Base-by-base conservation (phyloP, 2,113 vertebrate genomes). In the Hippocampus barbouri region DNA sequence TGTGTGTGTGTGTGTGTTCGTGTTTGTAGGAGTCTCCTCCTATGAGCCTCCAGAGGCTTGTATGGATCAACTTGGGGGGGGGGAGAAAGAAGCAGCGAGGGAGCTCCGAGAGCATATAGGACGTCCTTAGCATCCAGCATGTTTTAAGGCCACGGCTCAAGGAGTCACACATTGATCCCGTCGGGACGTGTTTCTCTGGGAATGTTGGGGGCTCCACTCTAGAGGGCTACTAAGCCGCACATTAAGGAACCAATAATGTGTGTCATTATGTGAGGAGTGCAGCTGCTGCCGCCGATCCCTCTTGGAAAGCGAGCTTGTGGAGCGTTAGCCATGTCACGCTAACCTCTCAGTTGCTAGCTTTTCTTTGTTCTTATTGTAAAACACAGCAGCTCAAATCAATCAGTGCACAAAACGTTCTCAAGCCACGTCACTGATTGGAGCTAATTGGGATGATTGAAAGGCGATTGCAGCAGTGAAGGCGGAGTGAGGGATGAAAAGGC, bases 371-470 rank as follows among this genome's bases (percentile, higher is more conserved):
- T 34, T 2, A 60, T 59, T 80, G 76, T 65, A 27, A 86, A 85
- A 83, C 79, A 60, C 83, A 78, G 81, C 79, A 76, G 66, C 70
- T 84, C 83, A 77, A 71, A 83, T 85, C 83, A 87, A 89, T 84
- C 85, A 85, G 83, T 83, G 85, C 82, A 86, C 84, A 82, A 86
- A 90, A 85, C 87, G 86, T 86, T 79, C 73, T 88, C 21, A 69
- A 89, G 82, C 72, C 72, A 80, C 84, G 81, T 84, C 83, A 82
- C 84, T 89, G 89, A 90, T 90, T 87, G 87, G 79, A 76, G 77
- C 84, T 87, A 86, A 90, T 90, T 88, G 88, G 81, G 88, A 89
- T 89, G 87, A 89, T 87, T 89, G 87, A 88, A 88, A 90, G 86
- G 81, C 85, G 89, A 82, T 85, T 77, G 81, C 80, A 74, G 79